A percentile compares a stretch with the other conserved stretches of the same genome.
phyloP scores from a whole-genome alignment of 1,140 invertebrate species.

The Zeugodacus cucurbitae region DNA sequence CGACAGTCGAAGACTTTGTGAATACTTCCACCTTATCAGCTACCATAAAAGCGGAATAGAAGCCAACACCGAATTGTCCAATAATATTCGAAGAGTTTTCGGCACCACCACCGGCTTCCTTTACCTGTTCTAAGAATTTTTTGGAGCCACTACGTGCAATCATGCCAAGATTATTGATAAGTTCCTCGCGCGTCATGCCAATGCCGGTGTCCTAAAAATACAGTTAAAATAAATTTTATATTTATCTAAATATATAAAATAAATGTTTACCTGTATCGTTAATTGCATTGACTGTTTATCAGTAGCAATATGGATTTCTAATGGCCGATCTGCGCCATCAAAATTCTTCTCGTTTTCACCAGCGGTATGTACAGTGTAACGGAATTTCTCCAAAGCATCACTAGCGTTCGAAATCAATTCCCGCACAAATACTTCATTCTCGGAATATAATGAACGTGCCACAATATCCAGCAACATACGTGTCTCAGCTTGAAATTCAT shows the following conservation, averaged over 20 bases:
- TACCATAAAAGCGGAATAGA: constrained; percentile 98
- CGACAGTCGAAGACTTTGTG: constrained; percentile 75
- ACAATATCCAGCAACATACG: constrained; percentile 96
- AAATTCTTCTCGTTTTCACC: constrained; percentile 60
- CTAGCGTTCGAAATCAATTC: constrained; percentile 97
- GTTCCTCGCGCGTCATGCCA: constrained; percentile 93
- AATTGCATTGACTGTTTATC: constrained; percentile 88
- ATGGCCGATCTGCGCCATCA: constrained; percentile 69
- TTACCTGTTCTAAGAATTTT: constrained; percentile 89
- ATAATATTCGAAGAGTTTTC: constrained; percentile 84
- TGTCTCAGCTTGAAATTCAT: constrained; percentile 97
- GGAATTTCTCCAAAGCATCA: constrained; percentile 95
- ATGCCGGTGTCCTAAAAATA: constrained; percentile 83
- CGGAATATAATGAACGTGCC: constrained; percentile 95
- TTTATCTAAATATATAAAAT: not conserved
- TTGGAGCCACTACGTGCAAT: constrained; percentile 97
- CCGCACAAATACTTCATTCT: constrained; percentile 96
- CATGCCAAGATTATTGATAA: constrained; percentile 91
- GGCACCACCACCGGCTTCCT: constrained; percentile 73
- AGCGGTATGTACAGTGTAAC: constrained; percentile 76
- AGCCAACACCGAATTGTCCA: constrained; percentile 98
- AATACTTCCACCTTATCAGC: constrained; percentile 94
- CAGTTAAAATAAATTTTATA: not conserved
- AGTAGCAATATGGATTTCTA: constrained; percentile 91
- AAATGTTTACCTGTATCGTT: constrained; percentile 79